Conservation (phyloP, 2,888 invertebrate genomes). For the Cristatella mucedo region DNA sequence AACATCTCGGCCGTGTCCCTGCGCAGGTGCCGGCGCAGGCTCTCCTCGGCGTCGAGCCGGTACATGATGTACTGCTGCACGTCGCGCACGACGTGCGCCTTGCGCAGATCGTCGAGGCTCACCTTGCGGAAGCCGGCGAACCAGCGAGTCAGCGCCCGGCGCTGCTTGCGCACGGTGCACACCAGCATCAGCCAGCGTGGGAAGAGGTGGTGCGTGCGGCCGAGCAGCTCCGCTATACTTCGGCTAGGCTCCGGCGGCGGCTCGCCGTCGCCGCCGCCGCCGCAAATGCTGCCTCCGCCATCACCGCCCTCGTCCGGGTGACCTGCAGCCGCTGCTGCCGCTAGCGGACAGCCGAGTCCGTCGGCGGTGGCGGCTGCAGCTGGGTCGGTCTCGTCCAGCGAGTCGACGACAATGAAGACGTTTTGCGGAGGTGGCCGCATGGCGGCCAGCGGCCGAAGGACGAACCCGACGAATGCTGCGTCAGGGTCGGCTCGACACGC, state of each 20-base stretch:
- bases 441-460: constrained; percentile 69
- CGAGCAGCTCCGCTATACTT: constrained; percentile 51
- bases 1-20: constrained; percentile 81
- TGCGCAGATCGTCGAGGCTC: constrained; percentile 69
- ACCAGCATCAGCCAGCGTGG: constrained; percentile 83
- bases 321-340: too few relatives aligned
- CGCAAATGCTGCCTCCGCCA: too few relatives aligned
- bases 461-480: constrained; percentile 71
- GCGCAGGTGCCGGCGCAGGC: constrained; percentile 70
- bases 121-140: constrained; percentile 66
- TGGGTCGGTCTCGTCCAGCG: constrained; percentile 61
- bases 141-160: constrained; percentile 56
- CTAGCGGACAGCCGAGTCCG: too few relatives aligned
- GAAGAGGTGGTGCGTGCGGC: constrained; percentile 72
- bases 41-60: constrained; percentile 71
- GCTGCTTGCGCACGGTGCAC: constrained; percentile 60
- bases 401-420: constrained; percentile 71
- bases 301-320: too few relatives aligned
- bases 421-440: constrained; percentile 65
- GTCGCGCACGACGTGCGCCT: constrained; percentile 68
- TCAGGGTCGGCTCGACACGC: constrained; percentile 80
- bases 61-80: constrained; percentile 79
- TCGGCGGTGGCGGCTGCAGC: too few relatives aligned
- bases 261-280: constrained; percentile 14
- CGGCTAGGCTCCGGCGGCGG: constrained; percentile 19